Evolutionary conservation across 2,888 invertebrate species (phyloP), one percentile per base, ranked within the genome.

Genomic region (Syrphus vitripennis): DNA sequence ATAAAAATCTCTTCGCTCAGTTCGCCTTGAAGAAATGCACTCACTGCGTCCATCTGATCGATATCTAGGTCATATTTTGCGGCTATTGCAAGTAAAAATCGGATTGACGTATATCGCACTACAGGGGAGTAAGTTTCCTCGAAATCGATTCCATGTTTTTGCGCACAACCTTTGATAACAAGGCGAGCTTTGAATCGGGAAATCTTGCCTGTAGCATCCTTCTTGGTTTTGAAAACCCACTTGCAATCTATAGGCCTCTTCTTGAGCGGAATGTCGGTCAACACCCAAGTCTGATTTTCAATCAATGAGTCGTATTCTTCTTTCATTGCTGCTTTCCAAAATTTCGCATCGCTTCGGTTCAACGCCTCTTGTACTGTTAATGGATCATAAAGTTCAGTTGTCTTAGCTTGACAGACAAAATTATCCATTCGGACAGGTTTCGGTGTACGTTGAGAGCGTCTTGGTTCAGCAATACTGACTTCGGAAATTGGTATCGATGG

Each of bases 91-190:
- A 75, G 34, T 21, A 65, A 6, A 3, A 59, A 37, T 4, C 80
- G 34, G 16, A 72, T 24, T 3, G 65, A 7, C 6, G 29, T 55
- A 29, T 67, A 65, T 31, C 12, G 34, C 4, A 65, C 74, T 1
- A 87, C 80, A n/a, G 84, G 87, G 2, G 83, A 83, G 57, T 79
- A 88, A 0, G 79, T 86, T 75, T 88, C 82, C 26, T 82, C 71
- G 29, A 78, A 88, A 61, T 87, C 78, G 24, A 88, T 84, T 16
- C 78, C 80, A 14, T 67, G 57, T 57, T 26, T 42, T 50, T 82
- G 84, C 14, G 50, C 59, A 40, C 61, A 87, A 2, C 83, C 75
- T 63, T 76, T 87, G 21, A 80, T 67, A 0, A 88, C 88, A 4
- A 84, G 53, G 9, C 79, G 42, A 10, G 79, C 21, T 12, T 48